Evolutionary conservation across 2,888 invertebrate genomes (phyloP).

Genomic region (Oscheius sp.): DNA sequence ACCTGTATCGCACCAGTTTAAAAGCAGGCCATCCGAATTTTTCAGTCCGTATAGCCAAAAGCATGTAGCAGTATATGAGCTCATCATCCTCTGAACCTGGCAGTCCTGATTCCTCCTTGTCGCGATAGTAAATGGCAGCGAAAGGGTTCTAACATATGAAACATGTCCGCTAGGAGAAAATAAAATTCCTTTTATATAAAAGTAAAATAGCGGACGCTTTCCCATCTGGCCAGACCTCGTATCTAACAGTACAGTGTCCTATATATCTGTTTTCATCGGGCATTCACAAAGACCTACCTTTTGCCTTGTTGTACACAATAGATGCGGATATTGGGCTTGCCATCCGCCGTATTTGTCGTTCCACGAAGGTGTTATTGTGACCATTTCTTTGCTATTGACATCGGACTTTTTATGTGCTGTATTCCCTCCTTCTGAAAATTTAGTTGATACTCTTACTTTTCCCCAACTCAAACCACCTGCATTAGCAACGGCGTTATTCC

Average conservation of each 20-base stretch:
- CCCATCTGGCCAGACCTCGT: conserved; percentile 48
- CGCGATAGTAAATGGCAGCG: conserved; percentile 67
- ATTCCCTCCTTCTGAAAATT: conserved; percentile 38
- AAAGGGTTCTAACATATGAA: conserved; percentile 54
- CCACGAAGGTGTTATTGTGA: conserved; percentile 44
- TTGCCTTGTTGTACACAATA: conserved; percentile 68
- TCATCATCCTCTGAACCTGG: conserved; percentile 70
- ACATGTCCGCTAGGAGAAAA: conserved; percentile 49
- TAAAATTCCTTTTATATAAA: conserved; percentile 60
- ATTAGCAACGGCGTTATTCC: conserved; percentile 59
- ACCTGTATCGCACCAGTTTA: conserved; percentile 58
- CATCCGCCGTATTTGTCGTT: conserved; percentile 48
- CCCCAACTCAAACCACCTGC: conserved; percentile 30
- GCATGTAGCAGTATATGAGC: conserved; percentile 69
- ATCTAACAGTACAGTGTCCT: conserved; percentile 52
- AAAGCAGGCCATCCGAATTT: conserved; percentile 55
- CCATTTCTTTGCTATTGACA: conserved; percentile 63
- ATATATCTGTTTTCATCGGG: background rate
- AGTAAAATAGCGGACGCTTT: conserved; percentile 68
- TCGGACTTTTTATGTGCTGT: conserved; percentile 69
- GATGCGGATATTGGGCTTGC: conserved; percentile 68
- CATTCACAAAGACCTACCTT: conserved; percentile 45
- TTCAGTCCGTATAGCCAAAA: conserved; percentile 68
- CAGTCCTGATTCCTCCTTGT: conserved; percentile 68
- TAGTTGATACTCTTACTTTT: background rate